A percentile compares a stretch with the other conserved stretches of the same genome.
These are phyloP conservation scores for Metridium senile DNA, from an alignment of 92 coral and sea anemone genomes.

Conservation along the genomic window DNA sequence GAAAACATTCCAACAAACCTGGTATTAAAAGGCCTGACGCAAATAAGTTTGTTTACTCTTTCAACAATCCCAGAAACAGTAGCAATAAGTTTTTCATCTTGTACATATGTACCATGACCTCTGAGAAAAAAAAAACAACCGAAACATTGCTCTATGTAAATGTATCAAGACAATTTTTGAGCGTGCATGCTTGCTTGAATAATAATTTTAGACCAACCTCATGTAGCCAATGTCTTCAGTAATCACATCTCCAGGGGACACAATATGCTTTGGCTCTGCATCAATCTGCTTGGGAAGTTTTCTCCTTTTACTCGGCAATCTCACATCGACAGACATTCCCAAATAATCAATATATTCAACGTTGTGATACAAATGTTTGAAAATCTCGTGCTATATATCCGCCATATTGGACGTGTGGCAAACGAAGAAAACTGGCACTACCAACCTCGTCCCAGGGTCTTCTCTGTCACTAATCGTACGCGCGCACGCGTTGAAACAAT, in stretches of 20 bases:
- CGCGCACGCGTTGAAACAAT: conserved; percentile 1
- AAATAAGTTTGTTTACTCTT: conserved; percentile 94
- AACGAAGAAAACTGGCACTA: conserved; percentile 3
- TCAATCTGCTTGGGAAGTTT: conserved; percentile 43
- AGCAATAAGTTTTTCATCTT: conserved; percentile 89
- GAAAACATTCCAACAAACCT: no score
- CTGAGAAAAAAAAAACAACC: no score
- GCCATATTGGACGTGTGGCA: conserved; percentile 13
- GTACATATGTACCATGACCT: conserved; percentile 95
- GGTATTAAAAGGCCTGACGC: conserved; percentile 91
- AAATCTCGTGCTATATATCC: conserved; percentile 4
- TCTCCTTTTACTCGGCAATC: conserved; percentile 70
- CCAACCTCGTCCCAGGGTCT: not conserved
- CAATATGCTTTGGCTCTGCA: conserved; percentile 80
- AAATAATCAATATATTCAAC: not conserved
- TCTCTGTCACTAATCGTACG: not conserved
- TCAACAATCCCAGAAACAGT: conserved; percentile 95
- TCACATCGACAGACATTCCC: conserved; percentile 77
- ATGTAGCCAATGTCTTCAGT: conserved; percentile 92
- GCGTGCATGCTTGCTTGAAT: no score
- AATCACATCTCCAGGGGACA: conserved; percentile 95
- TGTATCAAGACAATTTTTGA: no score
- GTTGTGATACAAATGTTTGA: not conserved
- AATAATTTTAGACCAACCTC: conserved; percentile 85
- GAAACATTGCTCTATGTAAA: not conserved